These are phyloP conservation scores for Thamnophis sirtalis DNA, from an alignment of 2,113 vertebrate genomes.

Conservation along the genomic window DNA sequence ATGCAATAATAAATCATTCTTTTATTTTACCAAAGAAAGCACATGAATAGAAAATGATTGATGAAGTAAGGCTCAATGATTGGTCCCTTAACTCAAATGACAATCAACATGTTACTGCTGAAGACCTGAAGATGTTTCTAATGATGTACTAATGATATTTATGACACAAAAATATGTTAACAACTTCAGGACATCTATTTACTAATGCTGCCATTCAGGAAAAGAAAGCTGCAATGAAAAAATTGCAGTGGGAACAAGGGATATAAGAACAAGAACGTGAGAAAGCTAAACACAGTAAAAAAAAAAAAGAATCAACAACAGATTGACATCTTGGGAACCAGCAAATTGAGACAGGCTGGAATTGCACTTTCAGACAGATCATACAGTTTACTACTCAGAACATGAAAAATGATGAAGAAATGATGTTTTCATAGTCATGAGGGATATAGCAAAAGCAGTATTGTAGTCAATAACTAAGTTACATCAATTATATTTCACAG, in stretches of 20 bases:
- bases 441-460: not conserved
- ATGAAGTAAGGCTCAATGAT: not conserved
- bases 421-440: not conserved
- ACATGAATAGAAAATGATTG: not conserved
- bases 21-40: not conserved
- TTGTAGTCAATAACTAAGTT: not conserved
- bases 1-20: not conserved
- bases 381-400: not conserved
- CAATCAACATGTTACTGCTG: not conserved
- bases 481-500: not conserved
- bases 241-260: not conserved
- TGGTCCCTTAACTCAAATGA: not conserved
- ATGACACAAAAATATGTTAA: not conserved
- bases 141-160: not conserved
- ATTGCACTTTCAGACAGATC: not conserved
- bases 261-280: not conserved
- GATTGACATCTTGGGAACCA: not conserved
- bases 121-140: not conserved
- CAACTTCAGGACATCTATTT: not conserved
- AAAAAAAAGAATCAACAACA: not conserved
- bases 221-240: not conserved
- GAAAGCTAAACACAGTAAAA: not conserved
- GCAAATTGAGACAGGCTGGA: not conserved
- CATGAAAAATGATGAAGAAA: not conserved
- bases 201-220: not conserved